Percentiles rank a stretch among this genome's conserved stretches.
Evolutionary conservation across 37 sponge, comb jelly and placozoan species (phyloP).

Genomic region (Halisarca cf. caerulea): DNA sequence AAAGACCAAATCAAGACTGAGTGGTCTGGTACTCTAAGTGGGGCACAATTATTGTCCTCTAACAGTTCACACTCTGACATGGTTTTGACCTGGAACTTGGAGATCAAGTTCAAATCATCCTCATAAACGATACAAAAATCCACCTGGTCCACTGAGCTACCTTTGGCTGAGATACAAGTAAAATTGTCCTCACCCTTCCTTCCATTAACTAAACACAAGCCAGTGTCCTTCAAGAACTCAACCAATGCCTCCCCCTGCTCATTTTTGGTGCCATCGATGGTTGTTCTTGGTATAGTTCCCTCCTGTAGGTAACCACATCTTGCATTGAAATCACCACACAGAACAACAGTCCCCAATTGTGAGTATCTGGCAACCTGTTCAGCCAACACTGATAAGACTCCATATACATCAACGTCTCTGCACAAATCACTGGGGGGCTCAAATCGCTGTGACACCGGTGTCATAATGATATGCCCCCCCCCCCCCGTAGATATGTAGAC

Average conservation of each 20-base stretch:
- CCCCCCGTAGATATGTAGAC: no score
- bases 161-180: neutral
- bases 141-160: neutral
- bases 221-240: neutral
- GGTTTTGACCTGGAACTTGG: neutral
- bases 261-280: neutral
- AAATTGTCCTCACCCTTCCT: neutral
- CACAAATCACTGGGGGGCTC: neutral
- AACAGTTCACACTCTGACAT: neutral
- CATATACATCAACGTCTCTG: neutral
- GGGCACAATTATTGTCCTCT: neutral
- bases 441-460: no score
- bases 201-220: constrained; percentile 16
- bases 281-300: neutral
- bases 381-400: neutral
- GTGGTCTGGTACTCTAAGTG: neutral
- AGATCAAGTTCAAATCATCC: neutral
- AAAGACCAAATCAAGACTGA: neutral
- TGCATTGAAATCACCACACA: constrained; percentile 17
- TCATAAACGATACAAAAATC: neutral
- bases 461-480: no score
- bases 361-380: constrained; percentile 1
- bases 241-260: constrained; percentile 4
- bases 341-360: neutral
- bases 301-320: neutral